Base-by-base conservation (phyloP, 1,140 invertebrate species). In the Planococcus citri region DNA sequence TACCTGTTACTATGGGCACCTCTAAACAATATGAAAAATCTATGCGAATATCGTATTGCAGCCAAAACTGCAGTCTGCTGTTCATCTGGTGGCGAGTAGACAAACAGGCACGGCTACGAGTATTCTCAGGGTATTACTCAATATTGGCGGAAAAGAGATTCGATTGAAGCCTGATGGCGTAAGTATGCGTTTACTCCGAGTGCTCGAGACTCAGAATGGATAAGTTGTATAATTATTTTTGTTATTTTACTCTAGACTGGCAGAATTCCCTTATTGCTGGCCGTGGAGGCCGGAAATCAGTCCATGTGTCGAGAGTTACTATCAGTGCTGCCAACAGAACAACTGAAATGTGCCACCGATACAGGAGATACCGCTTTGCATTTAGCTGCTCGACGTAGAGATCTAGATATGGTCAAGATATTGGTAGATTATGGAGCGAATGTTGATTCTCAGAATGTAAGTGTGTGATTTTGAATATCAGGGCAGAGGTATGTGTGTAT, bases 211-310 rank as follows among this genome's bases (percentile, higher is more conserved):
- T 33, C 12, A 12, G 21, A 22, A 22, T 25, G n/a, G n/a, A n/a
- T n/a, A n/a, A n/a, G n/a, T n/a, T n/a, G n/a, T n/a, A n/a, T 41
- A 10, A 6, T 64, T 27, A 29, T 20, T 4, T 6, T 33, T 78
- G 79, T 75, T 70, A 71, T n/a, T n/a, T n/a, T n/a, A n/a, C 73
- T 83, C 81, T 82, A 95, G 93, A 88, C 87, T 79, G 95, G 94
- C 71, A 92, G 92, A 79, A 91, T 96, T 74, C 94, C 95, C 72
- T 81, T 98, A 73, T 87, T 97, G 75, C 80, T 95, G 74, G 93
- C 95, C 27, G 88, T 97, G 69, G 93, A 97, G 78, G 87, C 88
- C 37, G 94, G 94, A 14, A 97, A 96, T 79, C 88, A 94, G 76
- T 89, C 90, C 69, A 94, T 96, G 84, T 90, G 90, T 75, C 84